Base-by-base conservation (phyloP, 37 sponge, comb jelly and placozoan genomes). In the Chondrilla cf. caribensis region DNA sequence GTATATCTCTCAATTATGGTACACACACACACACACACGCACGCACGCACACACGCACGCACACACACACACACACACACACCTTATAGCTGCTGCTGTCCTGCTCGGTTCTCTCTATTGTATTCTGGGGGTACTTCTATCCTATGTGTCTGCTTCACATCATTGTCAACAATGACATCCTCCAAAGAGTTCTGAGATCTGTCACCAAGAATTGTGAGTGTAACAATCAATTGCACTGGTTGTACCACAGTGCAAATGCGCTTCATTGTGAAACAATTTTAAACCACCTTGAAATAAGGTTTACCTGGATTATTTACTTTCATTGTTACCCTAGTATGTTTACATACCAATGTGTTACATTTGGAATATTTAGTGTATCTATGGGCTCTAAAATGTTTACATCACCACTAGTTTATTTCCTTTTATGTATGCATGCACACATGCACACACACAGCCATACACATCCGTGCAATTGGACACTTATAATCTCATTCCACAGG, bases 181-280 rank as follows among this genome's bases (percentile, higher is more conserved):
- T 95, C 19, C 82, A 79, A 60, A 81, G 95, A 57, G 93, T 92
- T 75, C 72, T 95, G 54, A 60, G 60, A 51, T 86, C 92, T 26
- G 81, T 95, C 51, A 92, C 93, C 14, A 91, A 89, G 71, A 88
- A 91, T 84, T 89, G 93, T 93, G 21, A 85, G 67, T 28, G n/a
- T n/a, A n/a, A 6, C n/a, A 36, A 19, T 7, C 4, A 29, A 33
- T 18, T 33, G 29, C 31, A 67, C 4, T 17, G 7, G 24, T 6
- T 60, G 64, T 60, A 26, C 57, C 6, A 28, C 64, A 28, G 57
- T 60, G 64, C 64, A 60, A 22, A 6, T n/a, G 15, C 64, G 15
- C 15, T 60, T 28, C 64, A 22, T 7, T 28, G 64, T n/a, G 15
- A 5, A 28, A 5, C 24, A 26, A 26, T 54, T n/a, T n/a, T n/a